phyloP scores from a whole-genome alignment of 2,797 vertebrate genomes.

The Schizopygopsis malacanthus region DNA sequence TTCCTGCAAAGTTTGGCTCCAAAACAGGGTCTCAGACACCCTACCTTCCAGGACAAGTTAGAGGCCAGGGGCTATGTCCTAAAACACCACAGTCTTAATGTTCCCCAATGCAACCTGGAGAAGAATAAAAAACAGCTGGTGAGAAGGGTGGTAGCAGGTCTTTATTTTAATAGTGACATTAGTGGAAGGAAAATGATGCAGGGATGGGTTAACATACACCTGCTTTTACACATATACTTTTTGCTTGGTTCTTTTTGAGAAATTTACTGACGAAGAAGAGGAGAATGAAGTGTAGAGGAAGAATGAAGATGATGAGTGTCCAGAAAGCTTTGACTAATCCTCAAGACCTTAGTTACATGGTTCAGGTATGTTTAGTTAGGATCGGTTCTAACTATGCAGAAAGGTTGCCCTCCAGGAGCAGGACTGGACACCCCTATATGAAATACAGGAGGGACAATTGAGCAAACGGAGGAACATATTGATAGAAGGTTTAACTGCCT shows the following conservation, averaged over 20 bases:
- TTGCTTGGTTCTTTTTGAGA: neutral
- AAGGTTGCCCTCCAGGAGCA: neutral
- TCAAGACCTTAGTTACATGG: neutral
- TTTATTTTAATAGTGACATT: neutral
- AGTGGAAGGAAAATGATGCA: neutral
- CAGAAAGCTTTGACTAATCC: neutral
- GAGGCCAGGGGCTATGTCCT: slow-evolving; percentile 8
- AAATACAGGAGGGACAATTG: slow-evolving; percentile 66
- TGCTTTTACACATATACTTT: neutral
- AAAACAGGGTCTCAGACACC: neutral
- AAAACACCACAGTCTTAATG: neutral
- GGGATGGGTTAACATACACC: neutral
- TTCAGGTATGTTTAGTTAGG: neutral
- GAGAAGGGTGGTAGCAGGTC: neutral
- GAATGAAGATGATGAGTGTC: neutral
- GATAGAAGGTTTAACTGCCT: slow-evolving; percentile 75
- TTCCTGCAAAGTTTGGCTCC: neutral
- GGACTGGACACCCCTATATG: neutral
- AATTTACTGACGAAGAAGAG: slow-evolving; percentile 16
- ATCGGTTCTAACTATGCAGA: neutral
- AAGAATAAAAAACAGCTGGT: neutral
- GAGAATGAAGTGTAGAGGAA: neutral
- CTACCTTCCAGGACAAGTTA: slow-evolving; percentile 29
- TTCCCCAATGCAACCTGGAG: neutral
- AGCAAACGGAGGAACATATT: slow-evolving; percentile 64